Evolutionary conservation across 2,888 invertebrate genomes (phyloP).

Genomic region (Sturmia bella): DNA sequence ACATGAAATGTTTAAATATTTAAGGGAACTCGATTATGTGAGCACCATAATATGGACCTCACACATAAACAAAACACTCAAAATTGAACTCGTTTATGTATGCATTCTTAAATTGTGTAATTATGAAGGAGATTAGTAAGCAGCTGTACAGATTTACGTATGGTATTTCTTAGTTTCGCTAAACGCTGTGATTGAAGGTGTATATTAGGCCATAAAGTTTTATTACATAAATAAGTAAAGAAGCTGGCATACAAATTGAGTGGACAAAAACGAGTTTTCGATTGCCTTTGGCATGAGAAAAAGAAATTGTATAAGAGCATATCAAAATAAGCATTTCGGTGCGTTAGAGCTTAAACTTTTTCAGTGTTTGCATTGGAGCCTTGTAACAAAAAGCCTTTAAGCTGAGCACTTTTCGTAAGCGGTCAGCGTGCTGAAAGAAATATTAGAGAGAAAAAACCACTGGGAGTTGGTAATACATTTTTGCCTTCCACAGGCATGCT

Average conservation of each 20-base stretch:
- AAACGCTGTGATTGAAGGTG: conserved; percentile 26
- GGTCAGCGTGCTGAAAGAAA: too few species aligned
- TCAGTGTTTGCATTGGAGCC: too few species aligned
- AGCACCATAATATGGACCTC: conserved; percentile 14
- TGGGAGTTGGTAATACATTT: too few species aligned
- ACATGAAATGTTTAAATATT: conserved; percentile 56
- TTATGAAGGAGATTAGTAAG: conserved; percentile 44
- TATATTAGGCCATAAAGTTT: conserved; percentile 29
- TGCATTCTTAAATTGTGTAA: conserved; percentile 59
- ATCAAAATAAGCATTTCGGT: too few species aligned
- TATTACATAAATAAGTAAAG: conserved; percentile 33
- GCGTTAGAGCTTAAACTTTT: too few species aligned
- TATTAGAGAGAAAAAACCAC: too few species aligned
- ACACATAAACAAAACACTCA: background rate
- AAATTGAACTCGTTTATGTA: conserved; percentile 33
- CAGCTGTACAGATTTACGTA: background rate
- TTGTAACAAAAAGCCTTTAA: too few species aligned
- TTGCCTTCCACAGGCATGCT: too few species aligned
- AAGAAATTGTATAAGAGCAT: too few species aligned
- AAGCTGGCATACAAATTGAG: background rate
- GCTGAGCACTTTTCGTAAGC: too few species aligned
- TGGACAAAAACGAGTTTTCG: too few species aligned
- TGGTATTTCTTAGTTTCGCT: background rate
- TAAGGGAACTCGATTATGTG: conserved; percentile 53
- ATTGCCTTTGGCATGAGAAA: too few species aligned